A percentile compares a stretch with the other conserved stretches of the same genome.
Evolutionary conservation across 2,797 vertebrate genomes (phyloP).

Genomic region (Atherinosoma microstoma): DNA sequence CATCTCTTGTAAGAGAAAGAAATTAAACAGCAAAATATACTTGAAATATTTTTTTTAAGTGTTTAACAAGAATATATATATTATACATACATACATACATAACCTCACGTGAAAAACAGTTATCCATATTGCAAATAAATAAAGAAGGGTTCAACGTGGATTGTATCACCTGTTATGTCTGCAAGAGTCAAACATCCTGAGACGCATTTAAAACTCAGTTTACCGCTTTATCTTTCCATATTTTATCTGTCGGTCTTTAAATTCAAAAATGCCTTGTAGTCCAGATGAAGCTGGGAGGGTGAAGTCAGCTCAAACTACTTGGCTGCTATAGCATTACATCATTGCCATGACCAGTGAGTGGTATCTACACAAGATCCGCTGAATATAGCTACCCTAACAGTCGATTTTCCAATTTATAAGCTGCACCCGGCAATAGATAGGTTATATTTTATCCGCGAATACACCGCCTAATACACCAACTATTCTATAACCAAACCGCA

Average conservation of each 20-base stretch:
- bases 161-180: neutral
- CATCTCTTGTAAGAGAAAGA: neutral
- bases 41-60: neutral
- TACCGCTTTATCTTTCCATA: neutral
- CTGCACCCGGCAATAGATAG: neutral
- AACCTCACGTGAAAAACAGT: neutral
- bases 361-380: constrained; percentile 20
- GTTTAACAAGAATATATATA: too few species aligned
- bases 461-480: too few species aligned
- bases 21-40: neutral
- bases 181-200: constrained; percentile 4
- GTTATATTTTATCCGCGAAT: neutral
- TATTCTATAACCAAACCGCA: neutral
- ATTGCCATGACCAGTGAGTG: constrained; percentile 44
- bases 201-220: neutral
- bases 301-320: constrained; percentile 17
- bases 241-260: neutral
- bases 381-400: neutral
- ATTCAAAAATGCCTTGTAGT: neutral
- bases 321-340: constrained; percentile 63
- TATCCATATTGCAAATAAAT: neutral
- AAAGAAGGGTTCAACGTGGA: constrained; percentile 3
- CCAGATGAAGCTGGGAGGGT: constrained; percentile 15
- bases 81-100: neutral
- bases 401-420: neutral